Base-by-base conservation (phyloP, 1,140 invertebrate genomes). In the Dendroctonus ponderosae region DNA sequence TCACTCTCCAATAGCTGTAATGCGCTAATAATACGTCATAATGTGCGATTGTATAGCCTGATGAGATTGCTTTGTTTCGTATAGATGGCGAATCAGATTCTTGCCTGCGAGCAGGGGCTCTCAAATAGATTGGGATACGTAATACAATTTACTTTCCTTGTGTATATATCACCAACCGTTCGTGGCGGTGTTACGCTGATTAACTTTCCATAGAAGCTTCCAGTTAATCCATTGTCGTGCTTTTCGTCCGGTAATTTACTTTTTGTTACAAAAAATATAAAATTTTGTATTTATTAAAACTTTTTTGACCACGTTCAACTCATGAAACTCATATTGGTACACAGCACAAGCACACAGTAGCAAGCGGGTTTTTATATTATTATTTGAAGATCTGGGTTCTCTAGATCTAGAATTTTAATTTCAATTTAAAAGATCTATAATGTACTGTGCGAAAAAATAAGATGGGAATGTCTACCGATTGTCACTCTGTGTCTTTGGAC, bases 41-140 rank as follows among this genome's bases (percentile, higher is more conserved):
- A 79, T 78, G 77, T 78, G 75, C 74, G 77, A 79, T 79, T 75
- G 72, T 79, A 79, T 78, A 76, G 76, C 70, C 68, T 77, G 77
- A 79, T 79, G 77, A 76, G 74, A 79, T 79, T 79, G 77, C 77
- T 79, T 79, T 79, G 77, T 79, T 79, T 79, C 76, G 75, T 75
- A 68, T 66, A 73, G 69, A 68, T 68, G 66, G 66, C 59, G 66
- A 62, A 67, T 58, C 59, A 44, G 59, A 68, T 68, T 68, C 70
- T 71, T 71, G 69, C 62, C 54, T 68, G 66, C 70, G 62, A 67
- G 71, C 74, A 44, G 59, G 54, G 50, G 61, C 75, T 76, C 73
- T 76, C 74, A 71, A 75, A 75, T 74, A 76, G 74, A 77, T 77
- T 72, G 74, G 75, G 74, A 72, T 74, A 75, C 70, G 57, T 73